These are phyloP conservation scores for Taenioides sp. DNA, from an alignment of 2,797 vertebrate species.

Conservation along the genomic window DNA sequence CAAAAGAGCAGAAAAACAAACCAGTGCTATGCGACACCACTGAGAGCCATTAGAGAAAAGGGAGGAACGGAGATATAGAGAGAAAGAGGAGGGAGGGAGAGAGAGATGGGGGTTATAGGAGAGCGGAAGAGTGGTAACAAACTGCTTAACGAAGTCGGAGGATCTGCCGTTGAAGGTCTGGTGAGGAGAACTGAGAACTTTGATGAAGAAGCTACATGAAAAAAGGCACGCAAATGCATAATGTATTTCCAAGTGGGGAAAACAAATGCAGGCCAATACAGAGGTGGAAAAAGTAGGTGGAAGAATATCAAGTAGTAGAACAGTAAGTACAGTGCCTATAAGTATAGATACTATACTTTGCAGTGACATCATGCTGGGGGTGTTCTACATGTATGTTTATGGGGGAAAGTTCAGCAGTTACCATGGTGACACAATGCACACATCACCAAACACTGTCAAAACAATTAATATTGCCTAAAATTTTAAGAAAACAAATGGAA, in stretches of 20 bases:
- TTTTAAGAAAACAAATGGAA: no score
- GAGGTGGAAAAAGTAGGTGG: not conserved
- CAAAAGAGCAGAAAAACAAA: constrained; percentile 63
- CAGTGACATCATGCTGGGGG: no score
- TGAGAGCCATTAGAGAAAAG: constrained; percentile 58
- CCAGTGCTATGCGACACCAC: constrained; percentile 54
- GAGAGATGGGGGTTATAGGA: constrained; percentile 25
- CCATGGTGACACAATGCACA: no score
- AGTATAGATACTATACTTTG: no score
- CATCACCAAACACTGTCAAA: no score
- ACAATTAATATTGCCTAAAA: no score
- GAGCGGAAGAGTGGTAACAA: constrained; percentile 45
- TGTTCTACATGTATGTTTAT: no score
- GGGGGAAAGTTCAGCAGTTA: no score
- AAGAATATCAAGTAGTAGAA: not conserved
- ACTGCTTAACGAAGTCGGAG: constrained; percentile 50
- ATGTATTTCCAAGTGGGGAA: constrained; percentile 4
- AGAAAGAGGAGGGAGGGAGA: constrained; percentile 37
- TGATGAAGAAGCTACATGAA: constrained; percentile 60
- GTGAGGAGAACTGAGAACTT: constrained; percentile 56
- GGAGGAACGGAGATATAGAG: constrained; percentile 42
- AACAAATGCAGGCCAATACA: constrained; percentile 7
- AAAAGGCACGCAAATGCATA: constrained; percentile 27
- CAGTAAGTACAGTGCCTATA: not conserved
- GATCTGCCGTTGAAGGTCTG: constrained; percentile 58